These are phyloP conservation scores for Steromphala cineraria DNA, from an alignment of 2,888 invertebrate species.

Conservation along the genomic window DNA sequence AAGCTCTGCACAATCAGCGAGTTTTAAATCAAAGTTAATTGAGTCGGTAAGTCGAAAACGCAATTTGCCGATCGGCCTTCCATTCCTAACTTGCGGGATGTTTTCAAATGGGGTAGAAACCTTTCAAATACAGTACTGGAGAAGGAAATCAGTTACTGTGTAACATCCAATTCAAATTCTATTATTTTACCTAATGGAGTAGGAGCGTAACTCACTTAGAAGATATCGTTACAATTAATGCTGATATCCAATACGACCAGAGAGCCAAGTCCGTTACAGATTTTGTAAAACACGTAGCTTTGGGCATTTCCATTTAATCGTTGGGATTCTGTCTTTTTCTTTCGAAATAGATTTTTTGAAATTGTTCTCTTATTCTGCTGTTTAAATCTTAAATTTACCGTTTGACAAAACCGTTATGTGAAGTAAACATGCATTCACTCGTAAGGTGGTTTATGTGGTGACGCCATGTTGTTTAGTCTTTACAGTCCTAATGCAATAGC, in stretches of 20 bases:
- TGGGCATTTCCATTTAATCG: too few species aligned
- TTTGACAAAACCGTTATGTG: too few species aligned
- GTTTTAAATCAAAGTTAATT: neutral
- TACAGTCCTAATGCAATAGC: neutral
- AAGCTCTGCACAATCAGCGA: neutral
- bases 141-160: neutral
- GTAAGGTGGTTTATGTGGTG: too few species aligned
- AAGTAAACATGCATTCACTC: too few species aligned
- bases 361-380: too few species aligned
- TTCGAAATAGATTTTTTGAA: too few species aligned
- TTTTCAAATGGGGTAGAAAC: neutral
- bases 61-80: neutral
- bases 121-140: neutral
- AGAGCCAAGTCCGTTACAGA: neutral
- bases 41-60: neutral
- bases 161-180: constrained; percentile 18
- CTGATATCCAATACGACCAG: neutral
- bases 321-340: too few species aligned
- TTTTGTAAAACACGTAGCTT: too few species aligned
- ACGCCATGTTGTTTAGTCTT: neutral
- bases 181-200: constrained; percentile 27
- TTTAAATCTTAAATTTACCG: too few species aligned
- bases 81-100: neutral
- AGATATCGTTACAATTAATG: constrained; percentile 13
- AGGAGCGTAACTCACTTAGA: constrained; percentile 18